Evolutionary conservation across 2,888 invertebrate genomes (phyloP).

Genomic region (Epistrophe eligans): DNA sequence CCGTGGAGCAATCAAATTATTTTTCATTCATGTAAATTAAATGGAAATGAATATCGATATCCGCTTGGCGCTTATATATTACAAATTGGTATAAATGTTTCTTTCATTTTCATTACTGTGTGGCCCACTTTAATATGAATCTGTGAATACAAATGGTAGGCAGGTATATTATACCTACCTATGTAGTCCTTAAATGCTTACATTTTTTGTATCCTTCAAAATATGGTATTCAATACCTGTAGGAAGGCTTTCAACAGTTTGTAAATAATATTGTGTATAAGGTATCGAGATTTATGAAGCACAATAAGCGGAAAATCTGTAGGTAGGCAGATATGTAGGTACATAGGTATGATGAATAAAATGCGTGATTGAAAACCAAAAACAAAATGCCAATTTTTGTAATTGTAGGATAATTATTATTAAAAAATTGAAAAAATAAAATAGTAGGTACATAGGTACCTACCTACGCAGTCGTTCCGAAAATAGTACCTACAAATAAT

Average conservation of each 20-base stretch:
- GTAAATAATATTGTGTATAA: constrained; percentile 27
- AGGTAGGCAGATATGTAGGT: neutral
- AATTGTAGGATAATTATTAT: neutral
- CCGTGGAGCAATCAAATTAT: constrained; percentile 50
- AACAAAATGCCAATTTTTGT: neutral
- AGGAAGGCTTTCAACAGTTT: constrained; percentile 24
- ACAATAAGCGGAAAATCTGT: constrained; percentile 11
- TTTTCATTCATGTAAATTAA: constrained; percentile 55
- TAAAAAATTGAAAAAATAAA: no score
- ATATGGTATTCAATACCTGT: constrained; percentile 13
- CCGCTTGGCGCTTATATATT: constrained; percentile 24
- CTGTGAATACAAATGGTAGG: neutral
- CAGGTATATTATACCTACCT: neutral
- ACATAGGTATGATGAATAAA: neutral
- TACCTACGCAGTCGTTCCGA: no score
- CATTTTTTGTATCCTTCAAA: constrained; percentile 27
- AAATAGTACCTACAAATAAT: no score
- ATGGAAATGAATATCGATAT: constrained; percentile 56
- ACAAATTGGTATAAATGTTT: constrained; percentile 50
- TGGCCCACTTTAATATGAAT: constrained; percentile 24
- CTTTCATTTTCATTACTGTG: constrained; percentile 33
- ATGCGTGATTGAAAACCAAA: neutral
- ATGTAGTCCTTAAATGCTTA: constrained; percentile 4
- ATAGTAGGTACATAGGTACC: no score
- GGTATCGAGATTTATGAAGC: constrained; percentile 16